phyloP scores from a whole-genome alignment of 2,113 vertebrate species.

The Turdus rufiventris region DNA sequence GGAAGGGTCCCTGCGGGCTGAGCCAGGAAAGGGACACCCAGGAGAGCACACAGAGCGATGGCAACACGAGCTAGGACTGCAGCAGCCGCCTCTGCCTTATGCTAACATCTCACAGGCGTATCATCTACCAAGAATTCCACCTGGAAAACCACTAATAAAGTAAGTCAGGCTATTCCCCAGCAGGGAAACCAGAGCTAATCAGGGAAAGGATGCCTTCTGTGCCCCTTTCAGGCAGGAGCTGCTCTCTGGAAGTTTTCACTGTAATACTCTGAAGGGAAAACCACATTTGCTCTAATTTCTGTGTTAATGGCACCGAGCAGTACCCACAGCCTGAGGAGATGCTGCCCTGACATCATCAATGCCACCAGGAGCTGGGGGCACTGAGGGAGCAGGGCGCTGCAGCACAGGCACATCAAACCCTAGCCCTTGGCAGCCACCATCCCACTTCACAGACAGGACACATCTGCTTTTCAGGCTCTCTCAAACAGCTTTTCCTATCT shows the following conservation, averaged over 20 bases:
- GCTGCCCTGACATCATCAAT: background rate
- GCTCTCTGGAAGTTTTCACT: background rate
- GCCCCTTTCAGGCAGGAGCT: background rate
- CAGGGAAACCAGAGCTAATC: background rate
- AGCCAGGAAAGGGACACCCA: background rate
- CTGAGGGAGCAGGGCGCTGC: background rate
- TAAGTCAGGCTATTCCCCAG: background rate
- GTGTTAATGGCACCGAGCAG: background rate
- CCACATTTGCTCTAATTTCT: background rate
- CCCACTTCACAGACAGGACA: background rate
- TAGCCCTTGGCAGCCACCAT: background rate
- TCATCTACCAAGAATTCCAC: background rate
- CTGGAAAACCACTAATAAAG: background rate
- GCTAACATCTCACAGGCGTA: rapidly evolving
- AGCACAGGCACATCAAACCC: background rate
- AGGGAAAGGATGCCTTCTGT: background rate
- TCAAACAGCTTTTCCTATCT: background rate
- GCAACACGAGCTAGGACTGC: rapidly evolving
- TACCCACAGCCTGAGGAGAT: rapidly evolving
- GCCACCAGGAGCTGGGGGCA: background rate
- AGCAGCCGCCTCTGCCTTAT: background rate
- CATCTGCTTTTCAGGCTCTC: background rate
- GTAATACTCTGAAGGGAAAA: background rate
- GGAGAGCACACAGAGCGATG: background rate
- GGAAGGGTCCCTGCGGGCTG: rapidly evolving